These are phyloP conservation scores for Parnassius glacialis DNA, from an alignment of 2,888 invertebrate genomes.

Conservation along the genomic window DNA sequence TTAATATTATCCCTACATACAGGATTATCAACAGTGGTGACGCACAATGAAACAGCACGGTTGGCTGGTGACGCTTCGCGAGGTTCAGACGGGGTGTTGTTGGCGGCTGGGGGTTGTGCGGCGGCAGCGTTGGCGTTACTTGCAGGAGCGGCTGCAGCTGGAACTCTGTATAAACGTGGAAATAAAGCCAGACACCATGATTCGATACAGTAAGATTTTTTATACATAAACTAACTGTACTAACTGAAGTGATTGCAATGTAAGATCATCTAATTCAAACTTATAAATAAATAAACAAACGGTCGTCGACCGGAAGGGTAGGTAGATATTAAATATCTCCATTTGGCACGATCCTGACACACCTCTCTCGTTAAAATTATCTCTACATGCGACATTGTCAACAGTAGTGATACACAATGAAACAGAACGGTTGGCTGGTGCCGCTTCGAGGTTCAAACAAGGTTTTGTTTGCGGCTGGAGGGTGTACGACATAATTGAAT, in stretches of 20 bases:
- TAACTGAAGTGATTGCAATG: not conserved
- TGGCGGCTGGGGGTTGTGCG: conserved; percentile 91
- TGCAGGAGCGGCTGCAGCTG: conserved; percentile 85
- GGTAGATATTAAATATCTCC: no score
- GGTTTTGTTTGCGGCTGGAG: conserved; percentile 89
- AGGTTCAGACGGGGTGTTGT: conserved; percentile 84
- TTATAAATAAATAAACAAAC: no score
- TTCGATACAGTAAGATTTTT: conserved; percentile 81
- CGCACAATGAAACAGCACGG: conserved; percentile 87
- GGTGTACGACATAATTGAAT: conserved; percentile 82
- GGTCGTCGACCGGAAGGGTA: no score
- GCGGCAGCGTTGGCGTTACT: conserved; percentile 85
- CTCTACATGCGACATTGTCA: conserved; percentile 50
- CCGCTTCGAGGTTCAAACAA: conserved; percentile 84
- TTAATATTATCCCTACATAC: no score
- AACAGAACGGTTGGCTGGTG: conserved; percentile 86
- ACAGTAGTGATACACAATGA: conserved; percentile 84
- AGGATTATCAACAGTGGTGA: conserved; percentile 74
- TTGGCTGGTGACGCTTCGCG: conserved; percentile 84
- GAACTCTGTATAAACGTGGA: conserved; percentile 84
- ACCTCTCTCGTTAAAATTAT: no score
- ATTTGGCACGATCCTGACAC: no score
- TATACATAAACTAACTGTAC: not conserved
- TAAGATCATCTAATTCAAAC: not conserved
- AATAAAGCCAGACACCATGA: conserved; percentile 85